These are phyloP conservation scores for Hedychridium roseum DNA, from an alignment of 2,888 invertebrate genomes.

Conservation along the genomic window DNA sequence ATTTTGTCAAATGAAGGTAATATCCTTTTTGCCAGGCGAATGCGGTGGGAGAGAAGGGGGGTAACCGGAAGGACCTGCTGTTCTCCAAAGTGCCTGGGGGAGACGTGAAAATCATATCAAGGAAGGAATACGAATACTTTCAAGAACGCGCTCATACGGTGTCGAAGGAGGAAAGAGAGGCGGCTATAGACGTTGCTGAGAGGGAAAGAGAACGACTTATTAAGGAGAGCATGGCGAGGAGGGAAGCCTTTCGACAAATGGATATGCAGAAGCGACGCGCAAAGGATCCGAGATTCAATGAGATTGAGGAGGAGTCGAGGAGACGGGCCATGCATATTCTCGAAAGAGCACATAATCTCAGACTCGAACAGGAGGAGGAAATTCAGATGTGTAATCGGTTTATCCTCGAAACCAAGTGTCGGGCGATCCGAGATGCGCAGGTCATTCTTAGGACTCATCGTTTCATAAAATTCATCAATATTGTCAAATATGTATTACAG, in stretches of 20 bases:
- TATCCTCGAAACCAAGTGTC: constrained; percentile 84
- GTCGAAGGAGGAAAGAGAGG: constrained; percentile 41
- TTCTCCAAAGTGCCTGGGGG: constrained; percentile 65
- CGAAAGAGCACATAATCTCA: constrained; percentile 66
- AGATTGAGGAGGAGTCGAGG: constrained; percentile 66
- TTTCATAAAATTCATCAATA: no score
- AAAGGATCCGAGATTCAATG: constrained; percentile 37
- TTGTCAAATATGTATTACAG: no score
- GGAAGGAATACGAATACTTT: constrained; percentile 67
- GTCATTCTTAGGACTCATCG: no score
- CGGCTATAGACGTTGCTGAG: constrained; percentile 28
- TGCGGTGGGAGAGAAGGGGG: no score
- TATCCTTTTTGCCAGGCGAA: no score
- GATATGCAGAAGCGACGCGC: constrained; percentile 41
- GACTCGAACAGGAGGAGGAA: constrained; percentile 71
- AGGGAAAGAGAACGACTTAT: constrained; percentile 42
- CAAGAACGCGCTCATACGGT: constrained; percentile 32
- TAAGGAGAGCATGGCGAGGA: constrained; percentile 51
- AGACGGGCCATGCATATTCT: constrained; percentile 65
- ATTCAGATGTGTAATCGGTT: constrained; percentile 79
- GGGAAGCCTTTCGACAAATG: constrained; percentile 48
- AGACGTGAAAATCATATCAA: constrained; percentile 70
- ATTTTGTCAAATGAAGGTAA: no score
- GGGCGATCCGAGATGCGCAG: constrained; percentile 86
- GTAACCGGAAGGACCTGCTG: no score